Evolutionary conservation across 2,888 invertebrate genomes (phyloP), one percentile per base, ranked within the genome.

Genomic region (Monochamus alternatus): DNA sequence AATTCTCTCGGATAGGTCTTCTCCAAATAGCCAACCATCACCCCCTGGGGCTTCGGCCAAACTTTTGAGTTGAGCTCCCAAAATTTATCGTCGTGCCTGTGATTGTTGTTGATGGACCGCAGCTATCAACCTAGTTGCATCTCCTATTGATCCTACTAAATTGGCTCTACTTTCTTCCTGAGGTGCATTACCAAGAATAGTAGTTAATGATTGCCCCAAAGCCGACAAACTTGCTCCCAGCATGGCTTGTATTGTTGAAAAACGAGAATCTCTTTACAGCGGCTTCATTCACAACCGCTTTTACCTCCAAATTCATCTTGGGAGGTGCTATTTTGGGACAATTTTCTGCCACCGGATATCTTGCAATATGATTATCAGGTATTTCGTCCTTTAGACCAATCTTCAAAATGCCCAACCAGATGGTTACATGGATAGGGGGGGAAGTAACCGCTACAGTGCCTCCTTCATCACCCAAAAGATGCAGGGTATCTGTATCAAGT

Each of bases 211-310:
- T 4, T 5, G 32, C 8, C 59, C 59, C 59, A 59, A 14, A 32
- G 59, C 59, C 22, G 59, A 59, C 31, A 59, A 59, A 14, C 59
- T 14, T 4, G 59, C 59, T 30, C 59, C 59, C 4, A 59, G 59
- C 59, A n/a, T 4, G 9, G 22, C 30, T 10, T 59, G 59, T 52
- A 59, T 9, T 22, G 30, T 59, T 4, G 52, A 5, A 52, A 52
- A 8, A 4, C 52, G 52, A 8, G 5, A 10, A 10, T 52, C 38
- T 5, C 0, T 5, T 52, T 5, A 10, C 10, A 52, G 8, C 2
- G 0, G 52, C 52, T 52, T 52, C 52, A 52, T 5, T 8, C 14
- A 52, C 5, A 8, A 10, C 10, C 9, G 52, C 8, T 10, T 10
- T 5, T 10, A 52, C 52, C 52, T 52, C 52, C 52, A 5, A 10